phyloP scores from a whole-genome alignment of 2,113 vertebrate species.

The Sclerurus mexicanus region DNA sequence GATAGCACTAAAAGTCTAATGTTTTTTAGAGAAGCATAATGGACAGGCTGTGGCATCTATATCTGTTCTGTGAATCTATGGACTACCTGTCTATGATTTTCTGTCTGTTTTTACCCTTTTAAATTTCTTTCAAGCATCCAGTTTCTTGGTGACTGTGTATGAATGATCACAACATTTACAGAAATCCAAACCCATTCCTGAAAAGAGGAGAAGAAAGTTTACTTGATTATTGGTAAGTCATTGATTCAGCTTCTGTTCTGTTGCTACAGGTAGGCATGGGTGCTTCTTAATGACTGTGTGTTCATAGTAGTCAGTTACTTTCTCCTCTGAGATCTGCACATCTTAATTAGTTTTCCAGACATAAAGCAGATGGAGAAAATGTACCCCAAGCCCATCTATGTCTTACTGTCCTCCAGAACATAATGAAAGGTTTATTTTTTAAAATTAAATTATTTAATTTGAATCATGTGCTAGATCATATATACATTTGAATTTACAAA shows the following conservation, averaged over 20 bases:
- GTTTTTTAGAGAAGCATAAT: neutral
- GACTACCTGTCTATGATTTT: neutral
- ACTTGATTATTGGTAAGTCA: neutral
- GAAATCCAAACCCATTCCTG: neutral
- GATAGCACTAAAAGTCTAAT: neutral
- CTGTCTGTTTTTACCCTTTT: neutral
- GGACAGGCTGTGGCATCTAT: neutral
- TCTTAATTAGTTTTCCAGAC: neutral
- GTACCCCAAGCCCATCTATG: neutral
- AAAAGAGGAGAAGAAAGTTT: neutral
- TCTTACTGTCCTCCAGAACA: neutral
- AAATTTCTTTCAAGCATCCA: neutral
- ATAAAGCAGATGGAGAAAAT: neutral
- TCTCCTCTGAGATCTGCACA: neutral
- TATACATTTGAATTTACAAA: neutral
- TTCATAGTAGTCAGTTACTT: neutral
- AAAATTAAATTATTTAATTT: neutral
- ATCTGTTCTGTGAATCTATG: accelerated
- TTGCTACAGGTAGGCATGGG: neutral
- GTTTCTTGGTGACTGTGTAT: neutral
- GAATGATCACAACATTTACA: neutral
- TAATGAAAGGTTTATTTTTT: neutral
- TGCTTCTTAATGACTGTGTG: neutral
- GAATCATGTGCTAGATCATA: neutral
- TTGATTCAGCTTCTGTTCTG: neutral